phyloP scores from a whole-genome alignment of 1,140 invertebrate genomes.

The Zophobas atratus region DNA sequence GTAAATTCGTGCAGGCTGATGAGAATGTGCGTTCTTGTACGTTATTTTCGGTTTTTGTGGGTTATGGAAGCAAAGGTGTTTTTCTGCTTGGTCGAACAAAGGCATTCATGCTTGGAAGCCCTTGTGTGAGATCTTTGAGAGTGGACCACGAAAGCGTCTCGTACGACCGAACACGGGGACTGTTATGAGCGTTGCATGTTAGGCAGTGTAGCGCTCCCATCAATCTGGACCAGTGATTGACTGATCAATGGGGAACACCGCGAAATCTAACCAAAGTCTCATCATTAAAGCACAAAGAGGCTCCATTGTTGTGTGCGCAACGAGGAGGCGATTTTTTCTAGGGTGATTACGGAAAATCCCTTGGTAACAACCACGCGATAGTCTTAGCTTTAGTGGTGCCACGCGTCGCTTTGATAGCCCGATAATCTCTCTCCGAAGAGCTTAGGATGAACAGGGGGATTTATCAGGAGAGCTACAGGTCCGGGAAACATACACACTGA shows the following conservation, averaged over 20 bases:
- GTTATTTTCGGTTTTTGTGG: slow-evolving; percentile 31
- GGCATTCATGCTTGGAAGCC: slow-evolving; percentile 15
- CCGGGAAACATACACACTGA: neutral
- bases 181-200: slow-evolving; percentile 35
- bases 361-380: slow-evolving; percentile 33
- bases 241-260: slow-evolving; percentile 17
- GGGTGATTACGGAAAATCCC: slow-evolving; percentile 42
- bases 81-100: slow-evolving; percentile 31
- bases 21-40: slow-evolving; percentile 2
- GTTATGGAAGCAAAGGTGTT: slow-evolving; percentile 24
- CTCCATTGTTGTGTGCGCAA: slow-evolving; percentile 20
- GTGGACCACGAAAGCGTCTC: slow-evolving; percentile 30
- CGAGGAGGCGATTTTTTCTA: neutral
- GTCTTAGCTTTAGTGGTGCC: slow-evolving; percentile 29
- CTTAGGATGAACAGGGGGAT: neutral
- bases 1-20: slow-evolving; percentile 15
- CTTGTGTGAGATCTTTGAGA: neutral
- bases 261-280: slow-evolving; percentile 21
- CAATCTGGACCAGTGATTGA: slow-evolving; percentile 31
- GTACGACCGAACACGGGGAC: neutral
- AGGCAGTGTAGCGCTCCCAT: slow-evolving; percentile 11
- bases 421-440: slow-evolving; percentile 17
- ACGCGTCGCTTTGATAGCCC: slow-evolving; percentile 23
- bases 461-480: neutral
- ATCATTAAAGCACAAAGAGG: neutral